Evolutionary conservation across 2,888 invertebrate genomes (phyloP), one percentile per base, ranked within the genome.

Genomic region (Orchesella flavescens): DNA sequence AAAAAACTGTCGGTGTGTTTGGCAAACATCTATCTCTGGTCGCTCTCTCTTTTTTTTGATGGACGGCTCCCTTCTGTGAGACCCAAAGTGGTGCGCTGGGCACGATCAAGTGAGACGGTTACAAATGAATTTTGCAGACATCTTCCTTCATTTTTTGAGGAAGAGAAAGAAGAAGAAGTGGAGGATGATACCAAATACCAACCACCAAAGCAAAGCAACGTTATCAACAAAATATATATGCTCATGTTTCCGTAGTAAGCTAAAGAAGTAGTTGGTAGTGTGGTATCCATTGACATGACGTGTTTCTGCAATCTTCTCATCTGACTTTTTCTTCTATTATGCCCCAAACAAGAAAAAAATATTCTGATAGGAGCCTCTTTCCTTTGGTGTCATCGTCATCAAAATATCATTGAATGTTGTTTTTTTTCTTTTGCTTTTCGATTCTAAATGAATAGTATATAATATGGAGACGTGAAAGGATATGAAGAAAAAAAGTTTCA

Each of bases 51-150:
- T 74, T 83, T n/a, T 19, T 77, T 83, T 83, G 83, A 83, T 76
- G 43, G 77, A 83, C 77, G 83, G 77, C 83, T 72, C 83, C 83
- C 83, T 83, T 83, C 83, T 83, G 83, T 66, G 83, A 63, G 72
- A 83, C 76, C 77, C 76, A 71, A 75, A 83, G 83, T 77, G 76
- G 72, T 76, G 53, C 34, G 34, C 72, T 76, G 49, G 66, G 68
- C 68, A 68, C 76, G 76, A 83, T 83, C 76, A 83, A 63, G 55
- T 76, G 24, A 65, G 72, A 72, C 66, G 65, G 79, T 73, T 80
- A 80, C 78, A 80, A 80, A 72, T 80, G 79, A 80, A 57, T 80
- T 73, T 80, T 53, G 55, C 73, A 73, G 72, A 65, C 65, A 43
- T 65, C 43, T 65, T 44, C 13, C 65, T 44, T 15, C 43, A 65